Base-by-base conservation (phyloP, 2,888 invertebrate species). In the Polyommatus iphigenia region DNA sequence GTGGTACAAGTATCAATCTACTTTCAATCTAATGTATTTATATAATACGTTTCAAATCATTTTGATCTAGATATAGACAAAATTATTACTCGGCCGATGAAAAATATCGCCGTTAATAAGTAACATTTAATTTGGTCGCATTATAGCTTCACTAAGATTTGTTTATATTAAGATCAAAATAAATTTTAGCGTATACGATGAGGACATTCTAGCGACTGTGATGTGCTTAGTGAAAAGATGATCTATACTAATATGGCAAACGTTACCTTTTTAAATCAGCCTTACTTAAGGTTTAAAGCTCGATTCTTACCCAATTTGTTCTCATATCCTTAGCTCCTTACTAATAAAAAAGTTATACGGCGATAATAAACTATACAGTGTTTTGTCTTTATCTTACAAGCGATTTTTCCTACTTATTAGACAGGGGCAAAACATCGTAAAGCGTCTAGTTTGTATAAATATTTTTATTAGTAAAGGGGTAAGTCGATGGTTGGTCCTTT, bases 231-330 rank as follows among this genome's bases (percentile, higher is more conserved):
- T 73, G 18, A 59, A 73, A 20, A 18, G 8, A 10, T 20, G 50
- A 8, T 62, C 29, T 73, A 73, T 75, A 24, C 73, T 73, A 75
- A 73, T 78, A 78, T 78, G 78, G 78, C 73, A 78, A 77, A 78
- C 73, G 46, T 73, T 78, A 78, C 32, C 20, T 78, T 41, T 62
- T 73, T 41, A 41, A 36, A 78, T 78, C 73, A 78, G 73, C 72
- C 78, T 78, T 78, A 78, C 62, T 46, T 41, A 62, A 72, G 73
- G 73, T 73, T 78, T 78, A 78, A 78, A 73, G 57, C 46, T 73
- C 62, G 59, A 78, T 73, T 24, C 41, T 75, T 62, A 75, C 73
- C 71, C 67, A 67, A 71, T 71, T 71, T 54, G 54, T 54, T 54
- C 54, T 54, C 54, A 54, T 54, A 4, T 5, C 54, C 18, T 18